phyloP scores from a whole-genome alignment of 2,113 vertebrate genomes.

The Sinocyclocheilus maitianheensis region DNA sequence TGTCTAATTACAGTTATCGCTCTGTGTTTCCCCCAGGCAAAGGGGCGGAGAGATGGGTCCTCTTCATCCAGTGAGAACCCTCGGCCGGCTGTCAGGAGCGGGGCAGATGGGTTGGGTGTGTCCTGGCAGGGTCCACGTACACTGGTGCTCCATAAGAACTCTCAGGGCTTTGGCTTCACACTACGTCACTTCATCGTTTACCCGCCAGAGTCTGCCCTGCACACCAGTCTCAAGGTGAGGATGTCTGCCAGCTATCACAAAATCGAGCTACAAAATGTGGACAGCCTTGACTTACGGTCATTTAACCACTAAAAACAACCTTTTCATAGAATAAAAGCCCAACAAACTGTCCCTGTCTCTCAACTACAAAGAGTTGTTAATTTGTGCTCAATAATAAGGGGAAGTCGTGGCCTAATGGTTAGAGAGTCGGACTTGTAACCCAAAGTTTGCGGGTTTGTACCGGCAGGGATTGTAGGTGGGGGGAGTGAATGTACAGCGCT shows the following conservation, averaged over 20 bases:
- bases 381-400: not conserved
- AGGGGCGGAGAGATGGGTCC: constrained; percentile 86
- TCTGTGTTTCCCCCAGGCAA: constrained; percentile 64
- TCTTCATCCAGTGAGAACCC: constrained; percentile 79
- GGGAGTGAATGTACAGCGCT: too few species aligned
- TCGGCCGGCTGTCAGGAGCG: constrained; percentile 75
- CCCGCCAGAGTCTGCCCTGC: constrained; percentile 89
- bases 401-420: too few species aligned
- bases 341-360: too few species aligned
- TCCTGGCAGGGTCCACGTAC: constrained; percentile 88
- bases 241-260: not conserved
- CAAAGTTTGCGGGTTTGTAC: too few species aligned
- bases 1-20: not conserved
- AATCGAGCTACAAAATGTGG: not conserved
- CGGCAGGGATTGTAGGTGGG: too few species aligned
- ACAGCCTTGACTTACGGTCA: not conserved
- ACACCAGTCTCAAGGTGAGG: constrained; percentile 83
- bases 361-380: not conserved
- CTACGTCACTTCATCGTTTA: constrained; percentile 98
- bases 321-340: too few species aligned
- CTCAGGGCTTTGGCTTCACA: constrained; percentile 94
- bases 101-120: constrained; percentile 75
- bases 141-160: constrained; percentile 87
- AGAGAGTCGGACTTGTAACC: too few species aligned
- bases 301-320: not conserved